Evolutionary conservation across 2,113 vertebrate genomes (phyloP).

Genomic region (Dasyornis broadbenti): DNA sequence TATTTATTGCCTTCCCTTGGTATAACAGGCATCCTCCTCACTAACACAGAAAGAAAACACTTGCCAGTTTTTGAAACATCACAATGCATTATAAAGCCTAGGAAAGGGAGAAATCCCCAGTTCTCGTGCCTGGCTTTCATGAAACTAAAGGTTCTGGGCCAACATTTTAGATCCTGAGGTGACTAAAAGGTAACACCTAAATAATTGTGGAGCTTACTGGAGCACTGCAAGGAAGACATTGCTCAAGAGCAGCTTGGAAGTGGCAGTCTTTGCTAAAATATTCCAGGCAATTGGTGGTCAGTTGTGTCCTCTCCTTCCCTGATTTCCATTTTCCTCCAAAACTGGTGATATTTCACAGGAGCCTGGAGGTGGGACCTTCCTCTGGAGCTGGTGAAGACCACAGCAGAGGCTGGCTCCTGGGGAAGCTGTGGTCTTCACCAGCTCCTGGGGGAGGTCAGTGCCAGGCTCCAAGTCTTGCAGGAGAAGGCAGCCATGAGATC

Average conservation of each 20-base stretch:
- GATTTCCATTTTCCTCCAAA: background rate
- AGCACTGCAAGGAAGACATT: fast-evolving
- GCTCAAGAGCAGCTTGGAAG: background rate
- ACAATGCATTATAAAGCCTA: background rate
- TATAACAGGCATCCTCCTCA: background rate
- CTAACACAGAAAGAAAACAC: background rate
- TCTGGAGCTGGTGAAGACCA: background rate
- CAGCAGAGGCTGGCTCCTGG: fast-evolving
- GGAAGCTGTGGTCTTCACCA: background rate
- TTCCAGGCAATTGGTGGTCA: background rate
- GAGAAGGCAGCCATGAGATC: background rate
- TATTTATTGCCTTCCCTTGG: background rate
- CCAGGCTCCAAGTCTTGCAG: background rate
- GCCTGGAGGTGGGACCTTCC: background rate
- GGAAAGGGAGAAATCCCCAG: background rate
- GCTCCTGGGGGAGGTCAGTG: too few relatives aligned
- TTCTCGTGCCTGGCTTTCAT: background rate
- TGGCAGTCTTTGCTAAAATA: background rate
- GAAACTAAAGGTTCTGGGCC: background rate
- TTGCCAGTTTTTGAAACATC: background rate
- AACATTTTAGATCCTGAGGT: background rate
- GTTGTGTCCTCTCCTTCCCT: background rate
- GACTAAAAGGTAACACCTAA: background rate
- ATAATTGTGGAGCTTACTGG: background rate
- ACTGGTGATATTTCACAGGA: background rate